Percentiles rank a stretch among this genome's conserved stretches.
Conservation (phyloP, 2,888 invertebrate species). For the Tipula vernalis region DNA sequence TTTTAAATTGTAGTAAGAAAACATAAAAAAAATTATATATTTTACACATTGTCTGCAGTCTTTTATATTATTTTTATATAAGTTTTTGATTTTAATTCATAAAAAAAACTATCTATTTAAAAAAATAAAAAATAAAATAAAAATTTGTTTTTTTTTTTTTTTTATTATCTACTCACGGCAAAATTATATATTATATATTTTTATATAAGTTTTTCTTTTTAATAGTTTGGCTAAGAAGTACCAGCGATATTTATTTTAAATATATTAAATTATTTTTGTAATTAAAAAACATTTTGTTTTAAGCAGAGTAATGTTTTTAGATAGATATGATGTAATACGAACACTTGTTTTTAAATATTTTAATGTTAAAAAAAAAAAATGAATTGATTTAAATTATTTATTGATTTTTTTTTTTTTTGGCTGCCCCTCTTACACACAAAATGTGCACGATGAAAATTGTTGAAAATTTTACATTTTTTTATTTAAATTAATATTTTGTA, state of each 20-base stretch:
- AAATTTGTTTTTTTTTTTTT: not conserved
- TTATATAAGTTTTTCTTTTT: not conserved
- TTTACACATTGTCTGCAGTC: slow-evolving; percentile 11
- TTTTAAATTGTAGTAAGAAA: not conserved
- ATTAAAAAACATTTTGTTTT: not conserved
- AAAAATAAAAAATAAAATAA: not conserved
- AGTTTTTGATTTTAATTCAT: not conserved
- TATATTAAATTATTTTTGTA: not conserved
- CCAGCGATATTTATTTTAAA: not conserved
- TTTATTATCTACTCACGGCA: not conserved
- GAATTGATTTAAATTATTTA: not conserved
- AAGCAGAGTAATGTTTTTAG: slow-evolving; percentile 5
- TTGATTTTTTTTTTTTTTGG: not conserved
- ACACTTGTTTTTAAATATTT: slow-evolving; percentile 6
- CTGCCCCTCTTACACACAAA: slow-evolving; percentile 9
- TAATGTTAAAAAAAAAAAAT: slow-evolving; percentile 10
- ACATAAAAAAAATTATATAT: slow-evolving; percentile 7
- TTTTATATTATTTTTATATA: not conserved
- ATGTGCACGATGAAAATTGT: slow-evolving; percentile 10
- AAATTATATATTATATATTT: not conserved
- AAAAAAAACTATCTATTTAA: not conserved
- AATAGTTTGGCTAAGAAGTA: slow-evolving; percentile 5
- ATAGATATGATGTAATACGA: slow-evolving; percentile 11
- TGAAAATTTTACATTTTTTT: slow-evolving; percentile 10
- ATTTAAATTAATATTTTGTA: not conserved